Evolutionary conservation across 2,113 vertebrate species (phyloP).

Genomic region (Dicrurus megarhynchus): DNA sequence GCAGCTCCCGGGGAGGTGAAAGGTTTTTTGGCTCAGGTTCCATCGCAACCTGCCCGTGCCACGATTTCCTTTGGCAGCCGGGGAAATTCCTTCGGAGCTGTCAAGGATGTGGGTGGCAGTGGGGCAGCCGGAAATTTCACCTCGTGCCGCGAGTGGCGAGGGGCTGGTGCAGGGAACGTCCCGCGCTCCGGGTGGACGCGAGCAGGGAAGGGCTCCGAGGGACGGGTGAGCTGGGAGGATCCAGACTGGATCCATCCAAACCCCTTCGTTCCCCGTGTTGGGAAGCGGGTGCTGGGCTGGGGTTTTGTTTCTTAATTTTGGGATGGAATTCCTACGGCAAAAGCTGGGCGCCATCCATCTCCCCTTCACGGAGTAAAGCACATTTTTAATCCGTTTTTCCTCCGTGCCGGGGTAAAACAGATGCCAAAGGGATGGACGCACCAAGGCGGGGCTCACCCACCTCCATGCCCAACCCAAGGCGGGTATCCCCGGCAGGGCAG

Average conservation of each 20-base stretch:
- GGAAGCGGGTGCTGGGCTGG: fast-evolving
- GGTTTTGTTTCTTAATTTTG: not conserved
- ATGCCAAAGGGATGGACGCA: fast-evolving
- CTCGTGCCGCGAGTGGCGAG: fast-evolving
- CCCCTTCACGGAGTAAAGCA: fast-evolving
- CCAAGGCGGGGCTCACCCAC: fast-evolving
- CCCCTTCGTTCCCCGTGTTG: fast-evolving
- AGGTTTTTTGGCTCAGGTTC: not conserved
- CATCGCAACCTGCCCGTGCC: fast-evolving
- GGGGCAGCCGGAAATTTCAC: not conserved
- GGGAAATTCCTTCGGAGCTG: not conserved
- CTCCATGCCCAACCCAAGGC: not conserved
- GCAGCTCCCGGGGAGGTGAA: not conserved
- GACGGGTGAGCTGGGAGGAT: not conserved
- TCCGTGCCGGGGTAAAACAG: fast-evolving
- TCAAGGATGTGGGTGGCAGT: not conserved
- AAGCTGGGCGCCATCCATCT: fast-evolving
- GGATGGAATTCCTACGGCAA: not conserved
- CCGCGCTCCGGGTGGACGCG: fast-evolving
- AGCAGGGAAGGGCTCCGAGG: not conserved
- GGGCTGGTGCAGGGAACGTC: not conserved
- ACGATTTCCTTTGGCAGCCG: fast-evolving
- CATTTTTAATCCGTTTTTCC: not conserved
- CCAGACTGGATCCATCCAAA: not conserved
- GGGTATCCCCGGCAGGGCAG: not conserved